phyloP scores from a whole-genome alignment of 2,888 invertebrate genomes.

The Caenorhabditis panamensis region DNA sequence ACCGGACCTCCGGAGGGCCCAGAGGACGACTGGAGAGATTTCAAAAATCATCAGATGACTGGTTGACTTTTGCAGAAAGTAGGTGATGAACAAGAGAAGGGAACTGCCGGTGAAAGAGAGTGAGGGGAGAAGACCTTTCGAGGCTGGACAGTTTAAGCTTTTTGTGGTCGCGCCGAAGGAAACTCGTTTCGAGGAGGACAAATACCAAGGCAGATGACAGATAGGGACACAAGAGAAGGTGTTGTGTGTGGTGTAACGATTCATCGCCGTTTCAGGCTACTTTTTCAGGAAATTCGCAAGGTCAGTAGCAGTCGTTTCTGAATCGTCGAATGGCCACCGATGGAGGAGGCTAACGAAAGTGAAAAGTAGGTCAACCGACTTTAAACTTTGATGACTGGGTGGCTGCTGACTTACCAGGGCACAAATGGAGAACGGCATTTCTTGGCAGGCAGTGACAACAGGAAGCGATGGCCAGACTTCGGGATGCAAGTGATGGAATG shows the following conservation, averaged over 20 bases:
- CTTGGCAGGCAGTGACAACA: neutral
- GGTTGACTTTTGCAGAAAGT: neutral
- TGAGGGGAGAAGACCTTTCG: slow-evolving; percentile 14
- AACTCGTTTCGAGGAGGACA: slow-evolving; percentile 43
- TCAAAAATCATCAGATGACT: slow-evolving; percentile 2
- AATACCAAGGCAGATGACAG: slow-evolving; percentile 30
- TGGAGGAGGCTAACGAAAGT: slow-evolving; percentile 29
- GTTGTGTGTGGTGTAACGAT: slow-evolving; percentile 20
- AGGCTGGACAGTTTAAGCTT: slow-evolving; percentile 53
- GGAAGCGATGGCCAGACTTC: slow-evolving; percentile 2
- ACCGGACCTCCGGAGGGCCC: slow-evolving; percentile 18
- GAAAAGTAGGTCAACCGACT: slow-evolving; percentile 50
- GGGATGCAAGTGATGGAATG: slow-evolving; percentile 8
- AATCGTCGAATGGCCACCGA: neutral
- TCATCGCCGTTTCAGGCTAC: slow-evolving; percentile 7
- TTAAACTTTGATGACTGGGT: slow-evolving; percentile 27
- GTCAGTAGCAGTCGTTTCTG: neutral
- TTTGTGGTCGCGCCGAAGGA: slow-evolving; percentile 29
- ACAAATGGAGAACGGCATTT: slow-evolving; percentile 59
- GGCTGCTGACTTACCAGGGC: slow-evolving; percentile 51
- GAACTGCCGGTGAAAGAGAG: neutral
- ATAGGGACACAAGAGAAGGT: slow-evolving; percentile 15
- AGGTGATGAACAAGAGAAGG: neutral
- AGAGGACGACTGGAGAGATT: slow-evolving; percentile 7
- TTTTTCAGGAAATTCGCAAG: slow-evolving; percentile 20